Evolutionary conservation across 1,140 invertebrate genomes (phyloP).

Genomic region (Panagrolaimus sp.): DNA sequence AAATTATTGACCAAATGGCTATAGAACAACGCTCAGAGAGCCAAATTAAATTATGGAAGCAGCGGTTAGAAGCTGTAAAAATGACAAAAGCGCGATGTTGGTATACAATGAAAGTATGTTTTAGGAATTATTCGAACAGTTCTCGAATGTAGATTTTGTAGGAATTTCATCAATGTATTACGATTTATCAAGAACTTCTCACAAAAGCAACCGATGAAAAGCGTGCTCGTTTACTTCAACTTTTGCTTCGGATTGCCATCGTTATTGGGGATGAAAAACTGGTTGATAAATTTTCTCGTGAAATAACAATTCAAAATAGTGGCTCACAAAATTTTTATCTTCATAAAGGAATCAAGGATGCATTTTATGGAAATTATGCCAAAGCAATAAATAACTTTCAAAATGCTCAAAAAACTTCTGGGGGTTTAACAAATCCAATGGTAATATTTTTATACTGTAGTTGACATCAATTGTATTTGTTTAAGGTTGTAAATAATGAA

Average conservation of each 20-base stretch:
- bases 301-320: slow-evolving; percentile 13
- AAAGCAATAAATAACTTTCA: slow-evolving; percentile 21
- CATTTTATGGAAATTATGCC: slow-evolving; percentile 16
- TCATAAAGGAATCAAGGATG: slow-evolving; percentile 13
- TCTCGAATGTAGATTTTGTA: slow-evolving; percentile 14
- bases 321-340: not conserved
- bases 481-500: slow-evolving; percentile 17
- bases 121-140: no score
- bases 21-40: slow-evolving; percentile 15
- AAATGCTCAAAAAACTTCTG: not conserved
- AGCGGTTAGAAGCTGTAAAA: slow-evolving; percentile 30
- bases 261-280: slow-evolving; percentile 5
- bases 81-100: slow-evolving; percentile 25
- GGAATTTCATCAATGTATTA: slow-evolving; percentile 27
- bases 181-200: slow-evolving; percentile 11
- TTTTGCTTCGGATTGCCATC: not conserved
- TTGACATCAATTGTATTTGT: not conserved
- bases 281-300: slow-evolving; percentile 12
- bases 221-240: not conserved
- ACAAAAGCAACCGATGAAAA: not conserved
- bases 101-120: slow-evolving; percentile 23
- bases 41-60: slow-evolving; percentile 26
- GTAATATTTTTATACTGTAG: slow-evolving; percentile 13
- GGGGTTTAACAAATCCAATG: slow-evolving; percentile 7
- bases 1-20: slow-evolving; percentile 29